A percentile compares a stretch with the other conserved stretches of the same genome.
phyloP scores from a whole-genome alignment of 2,113 vertebrate species.

The Saccopteryx leptura region DNA sequence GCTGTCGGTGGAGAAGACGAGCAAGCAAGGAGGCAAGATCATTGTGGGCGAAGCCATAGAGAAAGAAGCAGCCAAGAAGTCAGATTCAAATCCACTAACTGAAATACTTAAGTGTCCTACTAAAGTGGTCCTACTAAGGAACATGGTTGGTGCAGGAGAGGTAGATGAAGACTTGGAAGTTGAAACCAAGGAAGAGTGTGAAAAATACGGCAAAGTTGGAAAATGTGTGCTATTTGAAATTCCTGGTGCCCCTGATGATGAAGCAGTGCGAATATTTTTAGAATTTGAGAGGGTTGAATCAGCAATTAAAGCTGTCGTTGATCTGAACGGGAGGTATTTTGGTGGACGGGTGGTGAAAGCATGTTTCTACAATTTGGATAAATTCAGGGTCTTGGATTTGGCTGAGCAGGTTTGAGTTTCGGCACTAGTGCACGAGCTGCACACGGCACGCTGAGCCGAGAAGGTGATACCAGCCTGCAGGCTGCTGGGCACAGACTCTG shows the following conservation, averaged over 20 bases:
- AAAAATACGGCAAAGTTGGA: slow-evolving; percentile 99
- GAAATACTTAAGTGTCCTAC: slow-evolving; percentile 99
- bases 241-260: slow-evolving; percentile 95
- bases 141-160: slow-evolving; percentile 98
- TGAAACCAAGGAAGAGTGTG: slow-evolving; percentile 99
- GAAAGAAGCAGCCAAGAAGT: slow-evolving; percentile 96
- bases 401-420: slow-evolving; percentile 92
- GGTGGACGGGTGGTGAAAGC: slow-evolving; percentile 98
- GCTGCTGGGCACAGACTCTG: slow-evolving; percentile 82
- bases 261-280: slow-evolving; percentile 98
- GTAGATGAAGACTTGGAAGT: slow-evolving; percentile 98
- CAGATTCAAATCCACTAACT: slow-evolving; percentile 96
- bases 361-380: slow-evolving; percentile 99
- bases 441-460: slow-evolving; percentile 77
- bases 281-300: slow-evolving; percentile 99
- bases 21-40: slow-evolving; percentile 99
- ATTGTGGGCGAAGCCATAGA: slow-evolving; percentile 95
- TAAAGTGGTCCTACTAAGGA: slow-evolving; percentile 98
- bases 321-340: slow-evolving; percentile 98
- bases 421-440: slow-evolving; percentile 63
- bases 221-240: slow-evolving; percentile 99
- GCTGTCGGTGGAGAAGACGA: slow-evolving; percentile 98
- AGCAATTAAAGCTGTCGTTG: slow-evolving; percentile 99
- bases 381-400: slow-evolving; percentile 97
- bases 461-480: slow-evolving; percentile 66